Percentiles rank a stretch among this genome's conserved stretches.
phyloP scores from a whole-genome alignment of 2,888 invertebrate species.

The Ormyrus pomaceus region DNA sequence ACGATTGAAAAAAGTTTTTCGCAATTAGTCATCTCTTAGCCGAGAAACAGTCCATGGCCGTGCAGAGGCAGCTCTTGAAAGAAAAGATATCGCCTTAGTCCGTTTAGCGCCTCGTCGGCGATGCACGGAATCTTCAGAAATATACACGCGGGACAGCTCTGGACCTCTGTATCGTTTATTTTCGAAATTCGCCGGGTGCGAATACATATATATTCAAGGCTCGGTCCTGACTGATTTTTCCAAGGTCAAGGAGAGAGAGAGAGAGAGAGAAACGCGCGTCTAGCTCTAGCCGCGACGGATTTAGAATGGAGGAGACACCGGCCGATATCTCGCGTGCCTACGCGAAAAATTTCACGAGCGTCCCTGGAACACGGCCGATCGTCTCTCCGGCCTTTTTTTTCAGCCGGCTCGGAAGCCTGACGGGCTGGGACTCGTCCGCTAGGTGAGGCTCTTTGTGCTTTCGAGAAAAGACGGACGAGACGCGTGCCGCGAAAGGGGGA shows the following conservation, averaged over 20 bases:
- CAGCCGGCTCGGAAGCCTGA: no score
- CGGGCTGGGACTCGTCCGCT: no score
- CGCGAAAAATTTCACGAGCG: slow-evolving; percentile 5
- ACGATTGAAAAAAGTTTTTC: not conserved
- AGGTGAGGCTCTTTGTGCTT: no score
- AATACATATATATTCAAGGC: not conserved
- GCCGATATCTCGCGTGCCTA: slow-evolving; percentile 1
- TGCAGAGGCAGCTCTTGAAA: not conserved
- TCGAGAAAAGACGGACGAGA: no score
- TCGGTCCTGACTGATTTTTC: slow-evolving; percentile 47
- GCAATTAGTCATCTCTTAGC: not conserved
- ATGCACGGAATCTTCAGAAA: slow-evolving; percentile 35
- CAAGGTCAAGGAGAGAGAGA: slow-evolving; percentile 50
- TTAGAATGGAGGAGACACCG: slow-evolving; percentile 42
- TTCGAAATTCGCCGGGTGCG: slow-evolving; percentile 32
- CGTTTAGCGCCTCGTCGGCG: not conserved
- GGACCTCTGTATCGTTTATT: slow-evolving; percentile 43
- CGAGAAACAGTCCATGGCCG: not conserved
- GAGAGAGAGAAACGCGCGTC: not conserved
- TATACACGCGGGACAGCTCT: not conserved
- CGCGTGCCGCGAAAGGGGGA: no score
- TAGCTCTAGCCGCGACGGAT: slow-evolving; percentile 23
- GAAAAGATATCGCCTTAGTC: slow-evolving; percentile 14
- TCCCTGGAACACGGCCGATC: not conserved
- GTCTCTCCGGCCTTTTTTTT: slow-evolving; percentile 7